phyloP scores from a whole-genome alignment of 2,888 invertebrate species.

The Bimastos eiseni region DNA sequence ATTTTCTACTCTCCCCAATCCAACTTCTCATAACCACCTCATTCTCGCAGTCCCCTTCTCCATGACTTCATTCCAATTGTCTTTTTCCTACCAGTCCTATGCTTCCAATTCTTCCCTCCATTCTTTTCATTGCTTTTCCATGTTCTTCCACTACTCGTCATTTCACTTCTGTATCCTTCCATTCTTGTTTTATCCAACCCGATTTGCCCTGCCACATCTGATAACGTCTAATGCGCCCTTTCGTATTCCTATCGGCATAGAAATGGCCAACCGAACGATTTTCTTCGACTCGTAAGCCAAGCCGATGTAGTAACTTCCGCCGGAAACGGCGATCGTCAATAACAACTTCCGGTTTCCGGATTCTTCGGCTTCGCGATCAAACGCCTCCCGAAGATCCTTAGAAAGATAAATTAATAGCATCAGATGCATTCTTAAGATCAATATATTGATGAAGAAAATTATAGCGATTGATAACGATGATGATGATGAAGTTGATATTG shows the following conservation, averaged over 20 bases:
- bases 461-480: background rate
- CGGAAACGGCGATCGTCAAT: slow-evolving; percentile 52
- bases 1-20: no score
- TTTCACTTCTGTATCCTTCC: background rate
- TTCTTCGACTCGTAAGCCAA: slow-evolving; percentile 49
- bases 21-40: no score
- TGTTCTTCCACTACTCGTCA: background rate
- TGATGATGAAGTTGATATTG: background rate
- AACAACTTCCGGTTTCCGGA: slow-evolving; percentile 48
- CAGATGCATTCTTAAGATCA: no score
- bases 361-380: slow-evolving; percentile 44
- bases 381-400: slow-evolving; percentile 48
- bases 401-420: background rate
- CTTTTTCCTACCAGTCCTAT: no score
- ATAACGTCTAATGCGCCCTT: background rate
- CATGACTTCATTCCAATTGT: no score
- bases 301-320: slow-evolving; percentile 51
- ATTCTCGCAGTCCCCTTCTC: no score
- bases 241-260: background rate
- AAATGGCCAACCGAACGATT: slow-evolving; percentile 41
- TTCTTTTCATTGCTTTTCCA: no score
- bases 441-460: background rate
- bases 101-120: no score
- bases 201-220: background rate
- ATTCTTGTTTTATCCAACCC: background rate